phyloP scores from a whole-genome alignment of 2,888 invertebrate species.

The Agrypnus murinus region DNA sequence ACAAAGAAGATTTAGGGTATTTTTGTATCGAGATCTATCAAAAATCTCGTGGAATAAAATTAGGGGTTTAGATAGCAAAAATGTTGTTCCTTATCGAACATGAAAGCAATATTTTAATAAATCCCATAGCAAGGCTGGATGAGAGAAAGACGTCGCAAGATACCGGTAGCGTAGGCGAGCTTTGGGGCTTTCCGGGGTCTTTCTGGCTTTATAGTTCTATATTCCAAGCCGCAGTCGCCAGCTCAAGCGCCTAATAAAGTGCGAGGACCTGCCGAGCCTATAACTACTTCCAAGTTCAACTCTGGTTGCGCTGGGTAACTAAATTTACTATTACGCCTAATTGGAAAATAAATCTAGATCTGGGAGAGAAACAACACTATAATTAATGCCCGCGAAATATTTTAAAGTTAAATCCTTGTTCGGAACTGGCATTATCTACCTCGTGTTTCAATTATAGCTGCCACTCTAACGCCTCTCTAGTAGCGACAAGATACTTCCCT shows the following conservation, averaged over 20 bases:
- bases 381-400: conserved; percentile 41
- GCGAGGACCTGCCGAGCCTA: conserved; percentile 59
- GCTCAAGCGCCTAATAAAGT: conserved; percentile 64
- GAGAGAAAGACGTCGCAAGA: conserved; percentile 63
- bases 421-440: conserved; percentile 25
- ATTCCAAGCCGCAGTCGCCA: conserved; percentile 62
- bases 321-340: conserved; percentile 44
- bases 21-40: conserved; percentile 28
- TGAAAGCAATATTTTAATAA: conserved; percentile 63
- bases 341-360: conserved; percentile 45
- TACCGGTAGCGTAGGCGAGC: conserved; percentile 63
- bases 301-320: conserved; percentile 35
- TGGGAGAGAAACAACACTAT: conserved; percentile 28
- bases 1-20: conserved; percentile 8
- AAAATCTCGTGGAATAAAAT: conserved; percentile 33
- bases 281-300: conserved; percentile 51
- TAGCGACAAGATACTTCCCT: conserved; percentile 15
- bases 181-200: conserved; percentile 66
- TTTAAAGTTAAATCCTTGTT: conserved; percentile 41
- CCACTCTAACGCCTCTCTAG: conserved; percentile 20
- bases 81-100: conserved; percentile 44
- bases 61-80: conserved; percentile 37
- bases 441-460: conserved; percentile 37
- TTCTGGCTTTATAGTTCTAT: conserved; percentile 64
- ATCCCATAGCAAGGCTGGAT: conserved; percentile 65